Conservation (phyloP, 2,888 invertebrate species). For the Keiferia lycopersicella region DNA sequence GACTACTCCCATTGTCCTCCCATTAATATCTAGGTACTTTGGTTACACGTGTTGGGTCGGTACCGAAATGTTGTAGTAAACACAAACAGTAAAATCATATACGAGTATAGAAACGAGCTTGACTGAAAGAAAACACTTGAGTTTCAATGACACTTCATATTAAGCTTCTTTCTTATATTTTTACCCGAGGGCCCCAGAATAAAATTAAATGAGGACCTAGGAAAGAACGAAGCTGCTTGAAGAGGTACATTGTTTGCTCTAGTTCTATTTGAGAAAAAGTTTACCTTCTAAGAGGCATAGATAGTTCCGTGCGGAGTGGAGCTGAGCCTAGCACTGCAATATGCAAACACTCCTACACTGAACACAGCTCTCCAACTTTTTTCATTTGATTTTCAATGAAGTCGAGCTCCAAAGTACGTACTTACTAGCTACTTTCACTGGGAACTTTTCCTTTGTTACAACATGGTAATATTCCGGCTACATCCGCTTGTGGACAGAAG, state of each 20-base stretch:
- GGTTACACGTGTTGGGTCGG: too few relatives aligned
- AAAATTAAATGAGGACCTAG: too few relatives aligned
- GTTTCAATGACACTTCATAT: too few relatives aligned
- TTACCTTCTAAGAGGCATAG: slow-evolving; percentile 12
- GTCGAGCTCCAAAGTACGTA: slow-evolving; percentile 14
- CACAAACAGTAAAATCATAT: too few relatives aligned
- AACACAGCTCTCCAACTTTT: slow-evolving; percentile 22
- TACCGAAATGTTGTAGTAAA: too few relatives aligned
- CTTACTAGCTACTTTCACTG: slow-evolving; percentile 6
- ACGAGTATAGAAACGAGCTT: too few relatives aligned
- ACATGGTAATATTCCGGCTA: neutral
- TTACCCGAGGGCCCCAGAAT: too few relatives aligned
- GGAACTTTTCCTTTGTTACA: slow-evolving; percentile 21
- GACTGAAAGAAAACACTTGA: too few relatives aligned
- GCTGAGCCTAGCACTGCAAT: slow-evolving; percentile 4
- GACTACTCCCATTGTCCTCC: too few relatives aligned
- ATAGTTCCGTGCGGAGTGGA: neutral
- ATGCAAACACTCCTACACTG: slow-evolving; percentile 23
- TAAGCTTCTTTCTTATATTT: too few relatives aligned
- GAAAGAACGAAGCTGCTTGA: neutral
- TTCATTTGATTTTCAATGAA: slow-evolving; percentile 27
- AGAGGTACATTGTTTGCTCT: neutral
- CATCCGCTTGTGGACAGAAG: neutral
- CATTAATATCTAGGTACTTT: too few relatives aligned
- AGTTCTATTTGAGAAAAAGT: slow-evolving; percentile 17